These are phyloP conservation scores for Delia radicum DNA, from an alignment of 1,140 invertebrate genomes.

Conservation along the genomic window DNA sequence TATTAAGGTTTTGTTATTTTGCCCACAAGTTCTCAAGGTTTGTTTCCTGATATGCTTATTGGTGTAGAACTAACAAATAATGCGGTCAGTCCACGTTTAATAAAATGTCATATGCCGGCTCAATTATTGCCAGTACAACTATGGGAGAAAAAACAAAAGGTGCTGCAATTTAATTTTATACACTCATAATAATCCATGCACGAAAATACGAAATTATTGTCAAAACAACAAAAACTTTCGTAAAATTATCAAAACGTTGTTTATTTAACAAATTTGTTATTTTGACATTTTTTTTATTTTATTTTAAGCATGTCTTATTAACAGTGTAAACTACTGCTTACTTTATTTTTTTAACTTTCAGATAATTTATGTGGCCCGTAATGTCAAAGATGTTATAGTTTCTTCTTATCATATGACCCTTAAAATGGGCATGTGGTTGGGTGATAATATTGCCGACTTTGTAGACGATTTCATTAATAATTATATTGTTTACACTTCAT, in stretches of 20 bases:
- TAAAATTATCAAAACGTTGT: too few species aligned
- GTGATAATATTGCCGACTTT: slow-evolving; percentile 64
- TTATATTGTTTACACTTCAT: slow-evolving; percentile 59
- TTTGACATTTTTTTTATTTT: too few species aligned
- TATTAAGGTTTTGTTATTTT: too few species aligned
- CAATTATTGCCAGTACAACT: slow-evolving; percentile 61
- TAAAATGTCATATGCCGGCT: slow-evolving; percentile 68
- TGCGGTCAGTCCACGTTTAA: slow-evolving; percentile 59
- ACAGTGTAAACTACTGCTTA: too few species aligned
- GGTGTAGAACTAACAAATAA: slow-evolving; percentile 54
- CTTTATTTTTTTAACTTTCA: slow-evolving; percentile 48
- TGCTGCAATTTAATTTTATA: background rate
- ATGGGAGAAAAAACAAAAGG: slow-evolving; percentile 59
- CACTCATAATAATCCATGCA: too few species aligned
- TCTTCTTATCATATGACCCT: slow-evolving; percentile 71
- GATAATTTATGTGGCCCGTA: slow-evolving; percentile 73
- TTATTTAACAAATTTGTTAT: background rate
- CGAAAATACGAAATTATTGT: too few species aligned
- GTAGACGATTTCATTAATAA: slow-evolving; percentile 62
- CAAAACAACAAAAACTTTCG: too few species aligned
- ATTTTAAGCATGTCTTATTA: too few species aligned
- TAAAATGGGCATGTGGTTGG: slow-evolving; percentile 60
- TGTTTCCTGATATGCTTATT: slow-evolving; percentile 43
- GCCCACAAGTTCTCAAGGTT: slow-evolving; percentile 40
- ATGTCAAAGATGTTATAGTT: slow-evolving; percentile 75